These are phyloP conservation scores for Brachionichthys hirsutus DNA, from an alignment of 2,113 vertebrate genomes.

Conservation along the genomic window DNA sequence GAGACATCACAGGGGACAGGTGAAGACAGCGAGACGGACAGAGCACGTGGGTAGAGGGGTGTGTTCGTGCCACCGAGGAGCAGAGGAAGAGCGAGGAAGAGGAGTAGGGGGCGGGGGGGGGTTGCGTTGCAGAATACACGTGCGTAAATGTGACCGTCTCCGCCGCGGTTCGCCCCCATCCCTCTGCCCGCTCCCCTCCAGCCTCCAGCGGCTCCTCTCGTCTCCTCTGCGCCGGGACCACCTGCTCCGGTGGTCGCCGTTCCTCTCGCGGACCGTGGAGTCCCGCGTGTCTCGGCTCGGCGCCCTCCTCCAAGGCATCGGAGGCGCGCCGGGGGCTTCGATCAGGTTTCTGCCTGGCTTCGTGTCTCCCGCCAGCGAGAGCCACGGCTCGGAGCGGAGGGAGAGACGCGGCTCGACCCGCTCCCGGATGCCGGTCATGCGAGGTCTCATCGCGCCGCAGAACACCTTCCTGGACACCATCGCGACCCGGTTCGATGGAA, in stretches of 20 bases:
- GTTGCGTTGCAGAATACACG: slow-evolving; percentile 43
- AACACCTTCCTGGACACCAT: slow-evolving; percentile 77
- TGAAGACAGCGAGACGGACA: not conserved
- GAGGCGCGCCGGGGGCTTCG: slow-evolving; percentile 66
- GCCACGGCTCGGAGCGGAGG: slow-evolving; percentile 65
- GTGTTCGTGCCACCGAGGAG: slow-evolving; percentile 14
- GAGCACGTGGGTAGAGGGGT: not conserved
- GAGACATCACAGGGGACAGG: not conserved
- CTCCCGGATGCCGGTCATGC: slow-evolving; percentile 72
- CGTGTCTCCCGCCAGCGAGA: slow-evolving; percentile 54
- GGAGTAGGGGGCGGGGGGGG: no score
- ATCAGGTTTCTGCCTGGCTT: slow-evolving; percentile 73
- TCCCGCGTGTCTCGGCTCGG: slow-evolving; percentile 67
- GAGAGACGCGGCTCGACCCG: slow-evolving; percentile 73
- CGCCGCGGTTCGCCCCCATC: not conserved
- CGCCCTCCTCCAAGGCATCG: slow-evolving; percentile 73
- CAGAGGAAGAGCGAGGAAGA: slow-evolving; percentile 12
- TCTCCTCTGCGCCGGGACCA: not conserved
- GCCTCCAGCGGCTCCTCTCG: slow-evolving; percentile 20
- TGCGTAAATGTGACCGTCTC: slow-evolving; percentile 63
- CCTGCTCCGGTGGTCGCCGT: slow-evolving; percentile 37
- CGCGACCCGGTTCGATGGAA: slow-evolving; percentile 75
- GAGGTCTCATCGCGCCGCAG: slow-evolving; percentile 71
- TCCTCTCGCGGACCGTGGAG: slow-evolving; percentile 63
- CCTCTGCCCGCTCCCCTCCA: slow-evolving; percentile 18